phyloP scores from a whole-genome alignment of 2,113 vertebrate species.

The Microcebus murinus region DNA sequence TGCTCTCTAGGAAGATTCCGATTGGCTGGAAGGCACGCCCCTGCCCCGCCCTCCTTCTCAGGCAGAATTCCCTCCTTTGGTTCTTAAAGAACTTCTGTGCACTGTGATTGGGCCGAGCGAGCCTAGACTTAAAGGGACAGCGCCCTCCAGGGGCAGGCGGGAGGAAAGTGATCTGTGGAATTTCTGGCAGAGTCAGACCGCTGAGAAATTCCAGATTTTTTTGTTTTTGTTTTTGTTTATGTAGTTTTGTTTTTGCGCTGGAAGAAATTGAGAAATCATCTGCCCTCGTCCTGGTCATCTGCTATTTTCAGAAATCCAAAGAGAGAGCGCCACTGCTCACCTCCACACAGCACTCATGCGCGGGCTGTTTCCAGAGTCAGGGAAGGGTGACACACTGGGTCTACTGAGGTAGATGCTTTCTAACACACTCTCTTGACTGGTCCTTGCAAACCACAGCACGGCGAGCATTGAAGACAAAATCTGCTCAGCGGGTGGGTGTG shows the following conservation, averaged over 20 bases:
- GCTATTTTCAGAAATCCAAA: conserved; percentile 48
- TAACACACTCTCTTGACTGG: background rate
- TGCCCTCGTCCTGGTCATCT: background rate
- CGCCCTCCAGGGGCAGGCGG: background rate
- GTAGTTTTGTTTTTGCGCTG: too few relatives aligned
- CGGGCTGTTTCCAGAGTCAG: background rate
- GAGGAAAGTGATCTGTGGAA: background rate
- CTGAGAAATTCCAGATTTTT: background rate
- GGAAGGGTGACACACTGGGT: background rate
- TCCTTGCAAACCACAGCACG: background rate
- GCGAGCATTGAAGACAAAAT: background rate
- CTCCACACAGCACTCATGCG: background rate
- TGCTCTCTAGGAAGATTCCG: background rate
- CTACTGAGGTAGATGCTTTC: background rate
- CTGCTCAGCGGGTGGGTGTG: background rate
- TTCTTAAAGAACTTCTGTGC: conserved; percentile 76
- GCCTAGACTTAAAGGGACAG: conserved; percentile 63
- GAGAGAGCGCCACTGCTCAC: background rate
- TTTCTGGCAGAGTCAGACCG: background rate
- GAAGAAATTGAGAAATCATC: conserved; percentile 26
- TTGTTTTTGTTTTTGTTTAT: background rate
- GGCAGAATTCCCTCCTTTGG: conserved; percentile 11
- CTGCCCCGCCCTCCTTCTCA: background rate
- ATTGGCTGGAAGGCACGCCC: conserved; percentile 60
- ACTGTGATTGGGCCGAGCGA: conserved; percentile 58